Conservation (phyloP, 2,113 vertebrate genomes). For the Strigops habroptila region DNA sequence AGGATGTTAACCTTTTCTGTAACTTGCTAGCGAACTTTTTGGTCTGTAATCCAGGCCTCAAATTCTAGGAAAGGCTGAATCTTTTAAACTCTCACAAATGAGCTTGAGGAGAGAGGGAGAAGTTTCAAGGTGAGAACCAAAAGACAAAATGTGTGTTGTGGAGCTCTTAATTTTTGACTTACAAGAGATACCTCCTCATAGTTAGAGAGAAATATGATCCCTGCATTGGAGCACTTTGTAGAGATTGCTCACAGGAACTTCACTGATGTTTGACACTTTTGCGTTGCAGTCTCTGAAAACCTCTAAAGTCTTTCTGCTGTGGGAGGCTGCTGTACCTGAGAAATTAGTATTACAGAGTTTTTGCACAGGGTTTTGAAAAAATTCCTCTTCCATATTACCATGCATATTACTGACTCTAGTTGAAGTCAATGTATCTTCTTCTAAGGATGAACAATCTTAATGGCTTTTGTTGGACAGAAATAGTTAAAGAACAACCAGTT, state of each 20-base stretch:
- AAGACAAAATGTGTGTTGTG: not conserved
- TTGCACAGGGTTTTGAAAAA: not conserved
- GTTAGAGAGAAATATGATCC: not conserved
- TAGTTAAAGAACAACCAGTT: not conserved
- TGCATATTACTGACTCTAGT: not conserved
- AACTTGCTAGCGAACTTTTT: not conserved
- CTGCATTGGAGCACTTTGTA: not conserved
- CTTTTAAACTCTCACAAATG: not conserved
- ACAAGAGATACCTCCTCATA: fast-evolving
- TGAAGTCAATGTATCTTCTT: not conserved
- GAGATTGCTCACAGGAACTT: not conserved
- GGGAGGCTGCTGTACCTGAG: not conserved
- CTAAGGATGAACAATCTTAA: not conserved
- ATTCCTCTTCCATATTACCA: not conserved
- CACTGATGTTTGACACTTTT: not conserved
- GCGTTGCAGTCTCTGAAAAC: not conserved
- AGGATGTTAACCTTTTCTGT: not conserved
- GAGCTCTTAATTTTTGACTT: not conserved
- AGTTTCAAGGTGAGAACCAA: not conserved
- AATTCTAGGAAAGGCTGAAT: not conserved
- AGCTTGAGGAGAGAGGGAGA: not conserved
- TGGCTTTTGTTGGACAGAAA: not conserved
- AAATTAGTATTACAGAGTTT: not conserved
- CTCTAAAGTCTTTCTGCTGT: not conserved
- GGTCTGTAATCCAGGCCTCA: not conserved